Evolutionary conservation across 1,140 invertebrate genomes (phyloP).

Genomic region (Aphelinus certus): DNA sequence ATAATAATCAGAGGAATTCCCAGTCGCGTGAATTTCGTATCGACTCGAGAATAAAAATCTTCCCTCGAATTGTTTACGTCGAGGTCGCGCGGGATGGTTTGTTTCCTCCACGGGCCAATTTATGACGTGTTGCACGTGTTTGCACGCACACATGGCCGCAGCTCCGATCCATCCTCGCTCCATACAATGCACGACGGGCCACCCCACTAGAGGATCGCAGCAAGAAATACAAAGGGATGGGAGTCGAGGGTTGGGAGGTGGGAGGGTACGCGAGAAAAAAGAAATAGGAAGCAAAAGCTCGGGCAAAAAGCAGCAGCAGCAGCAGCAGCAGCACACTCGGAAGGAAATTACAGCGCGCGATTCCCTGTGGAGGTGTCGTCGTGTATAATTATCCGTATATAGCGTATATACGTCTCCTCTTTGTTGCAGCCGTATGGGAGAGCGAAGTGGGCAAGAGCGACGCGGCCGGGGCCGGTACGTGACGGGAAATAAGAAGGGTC

Average conservation of each 20-base stretch:
- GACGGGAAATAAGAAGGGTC: slow-evolving; percentile 63
- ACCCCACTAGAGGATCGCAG: background rate
- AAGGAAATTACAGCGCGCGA: slow-evolving; percentile 3
- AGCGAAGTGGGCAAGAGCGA: slow-evolving; percentile 42
- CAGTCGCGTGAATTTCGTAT: too few relatives aligned
- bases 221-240: background rate
- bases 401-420: background rate
- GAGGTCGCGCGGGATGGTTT: background rate
- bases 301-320: background rate
- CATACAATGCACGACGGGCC: background rate
- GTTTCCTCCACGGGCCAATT: too few relatives aligned
- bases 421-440: background rate
- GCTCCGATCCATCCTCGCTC: too few relatives aligned
- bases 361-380: slow-evolving; percentile 45
- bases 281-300: too few relatives aligned
- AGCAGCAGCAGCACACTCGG: background rate
- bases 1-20: too few relatives aligned
- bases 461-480: slow-evolving; percentile 50
- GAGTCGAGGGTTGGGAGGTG: background rate
- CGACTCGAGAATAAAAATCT: too few relatives aligned
- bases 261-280: background rate
- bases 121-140: too few relatives aligned
- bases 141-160: too few relatives aligned
- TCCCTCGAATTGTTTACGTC: too few relatives aligned
- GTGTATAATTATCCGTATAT: slow-evolving; percentile 54